Conservation (phyloP, 1,140 invertebrate species). For the Liolophura sinensis region DNA sequence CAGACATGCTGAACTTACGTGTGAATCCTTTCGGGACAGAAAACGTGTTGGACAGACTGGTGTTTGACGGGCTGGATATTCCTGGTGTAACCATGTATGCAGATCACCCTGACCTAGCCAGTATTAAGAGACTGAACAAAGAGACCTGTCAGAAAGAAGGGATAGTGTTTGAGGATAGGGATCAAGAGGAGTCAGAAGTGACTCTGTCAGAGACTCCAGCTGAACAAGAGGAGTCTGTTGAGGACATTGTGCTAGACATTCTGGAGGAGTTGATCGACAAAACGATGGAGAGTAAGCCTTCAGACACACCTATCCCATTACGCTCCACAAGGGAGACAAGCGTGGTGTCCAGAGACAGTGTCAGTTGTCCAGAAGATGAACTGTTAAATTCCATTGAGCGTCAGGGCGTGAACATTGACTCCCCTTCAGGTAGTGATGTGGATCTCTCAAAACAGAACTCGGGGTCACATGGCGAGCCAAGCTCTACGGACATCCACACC, state of each 20-base stretch:
- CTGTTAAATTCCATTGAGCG: conserved; percentile 39
- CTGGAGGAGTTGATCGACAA: conserved; percentile 50
- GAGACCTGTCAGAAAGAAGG: conserved; percentile 55
- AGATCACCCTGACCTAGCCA: conserved; percentile 22
- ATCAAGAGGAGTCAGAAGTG: conserved; percentile 23
- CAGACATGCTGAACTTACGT: conserved; percentile 45
- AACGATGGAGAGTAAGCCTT: conserved; percentile 1
- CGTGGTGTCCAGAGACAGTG: conserved; percentile 26
- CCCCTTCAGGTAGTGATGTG: conserved; percentile 40
- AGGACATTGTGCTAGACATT: conserved; percentile 5
- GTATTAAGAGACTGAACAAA: conserved; percentile 45
- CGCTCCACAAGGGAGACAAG: conserved; percentile 16
- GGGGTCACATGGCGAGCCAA: conserved; percentile 45
- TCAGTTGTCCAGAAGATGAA: conserved; percentile 37
- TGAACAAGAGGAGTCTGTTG: conserved; percentile 9
- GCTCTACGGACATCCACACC: conserved; percentile 66
- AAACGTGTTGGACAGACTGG: conserved; percentile 48
- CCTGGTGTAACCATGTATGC: conserved; percentile 21
- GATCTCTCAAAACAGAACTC: conserved; percentile 22
- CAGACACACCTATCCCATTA: neutral
- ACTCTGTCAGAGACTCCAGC: conserved; percentile 21
- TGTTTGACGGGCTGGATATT: conserved; percentile 44
- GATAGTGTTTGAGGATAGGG: conserved; percentile 48
- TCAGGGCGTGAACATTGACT: conserved; percentile 37
- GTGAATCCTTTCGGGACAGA: conserved; percentile 56